Evolutionary conservation across 2,113 vertebrate species (phyloP), one percentile per base, ranked within the genome.

Genomic region (Cynopterus brachyotis): DNA sequence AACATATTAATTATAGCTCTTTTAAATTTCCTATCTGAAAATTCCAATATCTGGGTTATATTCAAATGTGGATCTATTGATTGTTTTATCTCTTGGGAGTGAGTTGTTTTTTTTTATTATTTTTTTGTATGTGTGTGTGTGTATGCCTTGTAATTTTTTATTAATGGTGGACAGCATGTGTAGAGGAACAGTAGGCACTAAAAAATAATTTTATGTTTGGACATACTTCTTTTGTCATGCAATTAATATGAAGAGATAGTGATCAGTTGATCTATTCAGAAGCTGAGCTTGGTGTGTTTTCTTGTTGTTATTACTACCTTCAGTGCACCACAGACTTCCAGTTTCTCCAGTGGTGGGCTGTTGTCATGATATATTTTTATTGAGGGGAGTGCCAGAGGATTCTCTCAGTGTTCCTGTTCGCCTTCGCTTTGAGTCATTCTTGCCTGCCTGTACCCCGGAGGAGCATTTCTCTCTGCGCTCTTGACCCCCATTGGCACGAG

Each of bases 1-100:
- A 89, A 62, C 35, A 55, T 55, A 42, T 62, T 53, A 53, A 55
- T 72, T n/a, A 35, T 42, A 76, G 62, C 7, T 70, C 53, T 62
- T 79, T 91, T 35, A 62, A 72, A 53, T 60, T 79, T 85, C 42
- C 80, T 90, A 20, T 84, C 40, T 91, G 87, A 85, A 90, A 85
- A 79, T 6, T 60, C 64, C 8, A 62, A 42, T n/a, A 28, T 67
- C 17, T 87, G 32, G 24, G 17, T 62, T 53, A 37, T 22, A 50
- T 72, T 35, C 53, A 30, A 42, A 22, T 91, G 76, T 59, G 13
- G 50, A 26, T 45, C 47, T 57, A 19, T 59, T 66, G 20, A 67
- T 57, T 37, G 28, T 72, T 73, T 70, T 50, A 47, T 70, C 16
- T 50, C 30, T 78, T 78, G 50, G 32, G 7, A 37, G 9, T 69